Conservation (phyloP, 92 coral and sea anemone genomes). For the Bergia sp. region DNA sequence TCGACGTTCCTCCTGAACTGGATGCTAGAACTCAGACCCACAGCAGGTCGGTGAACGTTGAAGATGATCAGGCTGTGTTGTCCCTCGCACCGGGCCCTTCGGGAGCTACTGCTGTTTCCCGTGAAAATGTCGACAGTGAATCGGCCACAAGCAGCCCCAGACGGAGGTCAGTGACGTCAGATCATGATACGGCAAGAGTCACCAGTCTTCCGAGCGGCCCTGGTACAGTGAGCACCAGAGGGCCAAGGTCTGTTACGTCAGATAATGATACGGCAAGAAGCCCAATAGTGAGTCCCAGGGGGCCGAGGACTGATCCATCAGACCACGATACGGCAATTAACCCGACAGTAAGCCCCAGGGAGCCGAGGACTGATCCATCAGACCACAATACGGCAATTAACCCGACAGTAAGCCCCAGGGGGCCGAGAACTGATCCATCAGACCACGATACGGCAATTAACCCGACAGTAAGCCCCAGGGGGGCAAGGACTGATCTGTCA, state of each 20-base stretch:
- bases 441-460: background rate
- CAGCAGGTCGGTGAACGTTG: background rate
- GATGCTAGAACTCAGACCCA: slow-evolving; percentile 5
- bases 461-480: background rate
- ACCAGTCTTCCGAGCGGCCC: background rate
- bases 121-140: background rate
- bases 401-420: background rate
- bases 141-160: background rate
- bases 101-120: background rate
- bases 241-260: background rate
- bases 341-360: background rate
- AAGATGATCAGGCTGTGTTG: background rate
- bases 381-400: too few species aligned
- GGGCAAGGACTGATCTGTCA: background rate
- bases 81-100: background rate
- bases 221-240: background rate
- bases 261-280: too few species aligned
- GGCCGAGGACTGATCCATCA: background rate
- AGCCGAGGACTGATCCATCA: background rate
- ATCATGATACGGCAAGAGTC: background rate
- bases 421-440: background rate
- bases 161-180: background rate
- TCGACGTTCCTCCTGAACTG: background rate
- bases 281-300: background rate
- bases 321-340: background rate